Evolutionary conservation across 2,888 invertebrate species (phyloP).

Genomic region (Ectemnius continuus): DNA sequence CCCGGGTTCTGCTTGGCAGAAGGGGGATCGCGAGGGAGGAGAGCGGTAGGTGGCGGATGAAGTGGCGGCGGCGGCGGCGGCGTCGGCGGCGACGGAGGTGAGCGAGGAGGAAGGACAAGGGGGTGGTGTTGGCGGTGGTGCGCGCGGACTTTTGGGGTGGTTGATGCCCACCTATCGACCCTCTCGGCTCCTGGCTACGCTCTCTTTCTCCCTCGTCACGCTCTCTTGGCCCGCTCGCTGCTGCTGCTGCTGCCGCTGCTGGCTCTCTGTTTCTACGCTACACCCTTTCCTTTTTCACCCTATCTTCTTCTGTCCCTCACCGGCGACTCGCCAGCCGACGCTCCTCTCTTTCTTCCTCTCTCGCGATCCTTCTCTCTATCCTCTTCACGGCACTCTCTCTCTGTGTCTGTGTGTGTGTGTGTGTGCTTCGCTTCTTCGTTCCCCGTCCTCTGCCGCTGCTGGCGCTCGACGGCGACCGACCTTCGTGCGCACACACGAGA

Average conservation of each 20-base stretch:
- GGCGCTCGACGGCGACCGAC: slow-evolving; percentile 57
- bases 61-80: slow-evolving; percentile 23
- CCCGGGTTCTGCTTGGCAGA: slow-evolving; percentile 46
- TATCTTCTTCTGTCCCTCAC: slow-evolving; percentile 29
- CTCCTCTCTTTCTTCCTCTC: slow-evolving; percentile 41
- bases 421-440: slow-evolving; percentile 26
- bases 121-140: slow-evolving; percentile 46
- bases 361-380: slow-evolving; percentile 35
- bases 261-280: slow-evolving; percentile 46
- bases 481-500: slow-evolving; percentile 60
- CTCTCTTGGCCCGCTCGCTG: slow-evolving; percentile 32
- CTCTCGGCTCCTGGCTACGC: slow-evolving; percentile 61
- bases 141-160: slow-evolving; percentile 66
- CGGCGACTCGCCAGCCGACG: slow-evolving; percentile 13
- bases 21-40: slow-evolving; percentile 29
- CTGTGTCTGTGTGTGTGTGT: no score
- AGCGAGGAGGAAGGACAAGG: slow-evolving; percentile 22
- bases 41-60: slow-evolving; percentile 24
- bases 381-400: slow-evolving; percentile 24
- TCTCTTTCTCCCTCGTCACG: slow-evolving; percentile 29
- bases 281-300: slow-evolving; percentile 23
- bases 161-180: slow-evolving; percentile 73
- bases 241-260: slow-evolving; percentile 30
- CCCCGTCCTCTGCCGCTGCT: slow-evolving; percentile 7
- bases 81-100: slow-evolving; percentile 15